Evolutionary conservation across 2,113 vertebrate species (phyloP).

Genomic region (Datnioides undecimradiatus): DNA sequence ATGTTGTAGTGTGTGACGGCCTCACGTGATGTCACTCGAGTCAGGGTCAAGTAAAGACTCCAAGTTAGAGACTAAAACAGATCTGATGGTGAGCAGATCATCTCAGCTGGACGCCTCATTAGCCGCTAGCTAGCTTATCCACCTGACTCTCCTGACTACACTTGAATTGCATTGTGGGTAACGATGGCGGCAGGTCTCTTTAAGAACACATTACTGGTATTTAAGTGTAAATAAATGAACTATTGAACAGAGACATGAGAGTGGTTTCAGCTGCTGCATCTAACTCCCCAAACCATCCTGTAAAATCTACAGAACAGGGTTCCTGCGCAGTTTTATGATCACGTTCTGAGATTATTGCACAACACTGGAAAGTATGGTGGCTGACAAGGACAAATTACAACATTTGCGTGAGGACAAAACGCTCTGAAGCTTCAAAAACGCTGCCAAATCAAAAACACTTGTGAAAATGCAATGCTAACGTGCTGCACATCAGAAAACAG

Average conservation of each 20-base stretch:
- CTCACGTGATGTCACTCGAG: neutral
- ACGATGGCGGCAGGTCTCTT: neutral
- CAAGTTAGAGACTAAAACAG: neutral
- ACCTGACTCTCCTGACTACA: neutral
- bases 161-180: conserved; percentile 20
- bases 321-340: neutral
- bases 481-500: too few species aligned
- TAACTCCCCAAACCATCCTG: neutral
- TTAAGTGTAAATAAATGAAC: too few species aligned
- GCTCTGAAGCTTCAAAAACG: too few species aligned
- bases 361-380: too few species aligned
- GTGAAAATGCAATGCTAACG: too few species aligned
- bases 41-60: neutral
- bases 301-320: neutral
- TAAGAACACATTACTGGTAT: too few species aligned
- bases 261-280: neutral
- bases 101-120: neutral
- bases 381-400: too few species aligned
- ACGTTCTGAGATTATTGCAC: neutral
- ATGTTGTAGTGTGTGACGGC: too few species aligned
- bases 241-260: neutral
- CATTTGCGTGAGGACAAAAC: too few species aligned
- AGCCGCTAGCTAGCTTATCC: neutral
- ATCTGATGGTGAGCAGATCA: too few species aligned
- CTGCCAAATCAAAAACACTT: too few species aligned